These are phyloP conservation scores for Leucoraja ocellata DNA, from an alignment of 2,797 vertebrate genomes.

Conservation along the genomic window DNA sequence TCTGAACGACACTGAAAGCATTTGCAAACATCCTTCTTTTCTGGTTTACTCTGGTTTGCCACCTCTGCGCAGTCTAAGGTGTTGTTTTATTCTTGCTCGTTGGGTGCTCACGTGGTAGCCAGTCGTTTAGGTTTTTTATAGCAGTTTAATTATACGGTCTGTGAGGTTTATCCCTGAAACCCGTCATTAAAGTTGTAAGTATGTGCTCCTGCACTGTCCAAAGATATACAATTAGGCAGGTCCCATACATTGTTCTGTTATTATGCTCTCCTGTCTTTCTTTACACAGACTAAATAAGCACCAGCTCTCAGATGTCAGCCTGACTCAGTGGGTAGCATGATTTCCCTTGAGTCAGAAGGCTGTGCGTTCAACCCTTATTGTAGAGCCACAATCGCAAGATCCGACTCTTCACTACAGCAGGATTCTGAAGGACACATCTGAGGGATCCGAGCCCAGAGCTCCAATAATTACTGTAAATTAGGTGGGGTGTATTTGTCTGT, in stretches of 20 bases:
- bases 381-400: neutral
- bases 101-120: neutral
- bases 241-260: neutral
- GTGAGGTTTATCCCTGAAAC: neutral
- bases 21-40: neutral
- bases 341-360: neutral
- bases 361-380: neutral
- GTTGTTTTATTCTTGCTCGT: neutral
- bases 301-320: neutral
- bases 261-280: neutral
- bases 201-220: neutral
- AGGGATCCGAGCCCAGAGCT: no score
- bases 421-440: no score
- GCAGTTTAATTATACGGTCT: constrained; percentile 27
- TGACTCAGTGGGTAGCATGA: neutral
- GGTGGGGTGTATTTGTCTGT: no score
- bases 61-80: neutral
- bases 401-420: no score
- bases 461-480: no score
- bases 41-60: neutral
- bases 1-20: neutral
- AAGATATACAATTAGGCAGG: neutral
- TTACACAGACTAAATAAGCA: neutral
- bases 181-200: constrained; percentile 23
- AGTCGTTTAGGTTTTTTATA: neutral